phyloP scores from a whole-genome alignment of 2,113 vertebrate genomes.

The Ictalurus furcatus region DNA sequence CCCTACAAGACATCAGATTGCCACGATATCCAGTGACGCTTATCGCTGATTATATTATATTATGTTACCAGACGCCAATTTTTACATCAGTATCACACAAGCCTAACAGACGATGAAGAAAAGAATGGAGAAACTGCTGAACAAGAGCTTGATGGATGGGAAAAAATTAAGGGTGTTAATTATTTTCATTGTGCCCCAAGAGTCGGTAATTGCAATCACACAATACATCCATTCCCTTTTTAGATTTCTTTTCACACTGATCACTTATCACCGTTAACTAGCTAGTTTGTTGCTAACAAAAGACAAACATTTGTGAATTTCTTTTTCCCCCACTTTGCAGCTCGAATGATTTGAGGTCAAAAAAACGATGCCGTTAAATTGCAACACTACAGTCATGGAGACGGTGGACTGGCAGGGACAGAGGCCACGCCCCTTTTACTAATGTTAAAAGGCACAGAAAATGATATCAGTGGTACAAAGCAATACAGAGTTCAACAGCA shows the following conservation, averaged over 20 bases:
- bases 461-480: background rate
- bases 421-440: background rate
- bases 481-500: background rate
- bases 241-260: background rate
- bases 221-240: background rate
- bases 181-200: background rate
- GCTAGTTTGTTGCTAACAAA: background rate
- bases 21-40: background rate
- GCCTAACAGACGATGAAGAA: background rate
- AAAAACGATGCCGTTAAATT: background rate
- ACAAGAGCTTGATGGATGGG: background rate
- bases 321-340: background rate
- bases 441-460: background rate
- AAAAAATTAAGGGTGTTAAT: background rate
- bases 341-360: background rate
- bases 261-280: background rate
- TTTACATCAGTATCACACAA: background rate
- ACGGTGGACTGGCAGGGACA: background rate
- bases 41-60: background rate
- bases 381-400: background rate
- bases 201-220: background rate
- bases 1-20: background rate
- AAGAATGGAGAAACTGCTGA: background rate
- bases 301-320: background rate
- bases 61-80: background rate